Percentiles rank a stretch among this genome's conserved stretches.
These are phyloP conservation scores for Yponomeuta plumbellus DNA, from an alignment of 2,888 invertebrate species.

Conservation along the genomic window DNA sequence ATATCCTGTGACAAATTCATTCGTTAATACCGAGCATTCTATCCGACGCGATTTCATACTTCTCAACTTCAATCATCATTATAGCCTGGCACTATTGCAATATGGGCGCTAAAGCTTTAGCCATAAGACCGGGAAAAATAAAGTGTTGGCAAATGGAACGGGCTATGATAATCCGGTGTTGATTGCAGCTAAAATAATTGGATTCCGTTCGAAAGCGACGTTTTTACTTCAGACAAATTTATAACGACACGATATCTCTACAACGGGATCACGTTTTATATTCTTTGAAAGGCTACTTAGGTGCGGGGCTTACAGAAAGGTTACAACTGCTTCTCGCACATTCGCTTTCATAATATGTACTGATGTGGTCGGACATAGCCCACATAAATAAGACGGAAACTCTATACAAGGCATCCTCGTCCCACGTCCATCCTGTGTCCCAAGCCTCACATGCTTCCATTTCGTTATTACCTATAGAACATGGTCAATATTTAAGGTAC, in stretches of 20 bases:
- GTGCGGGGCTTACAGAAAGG: too few relatives aligned
- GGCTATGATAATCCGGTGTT: constrained; percentile 41
- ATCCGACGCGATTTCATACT: neutral
- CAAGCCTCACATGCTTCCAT: too few relatives aligned
- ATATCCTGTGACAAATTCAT: neutral
- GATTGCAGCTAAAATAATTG: constrained; percentile 64
- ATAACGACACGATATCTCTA: neutral
- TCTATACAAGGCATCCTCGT: too few relatives aligned
- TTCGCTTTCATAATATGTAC: too few relatives aligned
- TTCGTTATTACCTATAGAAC: too few relatives aligned
- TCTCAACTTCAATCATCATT: constrained; percentile 3
- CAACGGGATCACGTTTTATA: neutral
- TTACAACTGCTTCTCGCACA: too few relatives aligned
- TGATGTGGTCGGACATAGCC: too few relatives aligned
- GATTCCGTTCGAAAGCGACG: constrained; percentile 38
- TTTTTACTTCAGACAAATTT: neutral
- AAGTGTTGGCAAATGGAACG: neutral
- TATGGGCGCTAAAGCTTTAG: neutral
- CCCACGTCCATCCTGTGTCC: too few relatives aligned
- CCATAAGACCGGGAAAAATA: neutral
- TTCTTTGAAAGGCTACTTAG: too few relatives aligned
- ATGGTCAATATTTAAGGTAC: too few relatives aligned
- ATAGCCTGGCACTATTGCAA: neutral
- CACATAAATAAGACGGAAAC: too few relatives aligned
- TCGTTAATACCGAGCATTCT: neutral